phyloP scores from a whole-genome alignment of 2,797 vertebrate genomes.

The Danio albolineatus region DNA sequence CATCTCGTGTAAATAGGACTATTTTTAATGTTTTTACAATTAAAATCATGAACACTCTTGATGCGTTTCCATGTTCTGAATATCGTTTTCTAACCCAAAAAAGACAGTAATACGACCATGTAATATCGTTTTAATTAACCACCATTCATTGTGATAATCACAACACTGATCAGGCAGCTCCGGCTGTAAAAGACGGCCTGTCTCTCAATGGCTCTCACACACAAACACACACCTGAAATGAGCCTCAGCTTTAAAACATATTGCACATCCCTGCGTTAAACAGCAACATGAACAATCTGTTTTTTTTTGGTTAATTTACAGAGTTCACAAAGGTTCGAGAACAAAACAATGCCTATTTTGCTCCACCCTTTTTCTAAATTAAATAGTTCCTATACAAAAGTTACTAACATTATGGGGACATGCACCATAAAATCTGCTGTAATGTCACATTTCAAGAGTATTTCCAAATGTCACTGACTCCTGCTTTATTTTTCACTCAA shows the following conservation, averaged over 20 bases:
- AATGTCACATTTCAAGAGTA: conserved; percentile 49
- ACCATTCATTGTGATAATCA: conserved; percentile 62
- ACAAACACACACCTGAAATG: conserved; percentile 59
- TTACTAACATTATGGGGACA: conserved; percentile 62
- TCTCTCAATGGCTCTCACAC: conserved; percentile 41
- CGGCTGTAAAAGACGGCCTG: conserved; percentile 62
- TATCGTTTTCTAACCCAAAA: conserved; percentile 54
- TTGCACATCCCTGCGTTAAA: conserved; percentile 75
- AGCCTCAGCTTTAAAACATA: conserved; percentile 68
- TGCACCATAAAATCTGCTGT: conserved; percentile 69
- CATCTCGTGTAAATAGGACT: conserved; percentile 69
- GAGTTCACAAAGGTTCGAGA: conserved; percentile 76
- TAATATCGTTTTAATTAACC: conserved; percentile 50
- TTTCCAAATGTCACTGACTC: conserved; percentile 44
- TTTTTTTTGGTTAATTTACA: conserved; percentile 71
- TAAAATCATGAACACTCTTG: conserved; percentile 62
- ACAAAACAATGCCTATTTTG: conserved; percentile 13
- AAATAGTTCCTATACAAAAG: conserved; percentile 50
- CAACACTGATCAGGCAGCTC: conserved; percentile 76
- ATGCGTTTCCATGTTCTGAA: background rate
- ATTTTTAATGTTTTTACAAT: conserved; percentile 74
- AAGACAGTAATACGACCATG: background rate
- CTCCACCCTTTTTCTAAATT: conserved; percentile 59
- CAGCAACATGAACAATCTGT: conserved; percentile 58
- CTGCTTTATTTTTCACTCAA: conserved; percentile 43